Evolutionary conservation across 2,113 vertebrate species (phyloP), one percentile per base, ranked within the genome.

Genomic region (Sphaerodactylus townsendi): DNA sequence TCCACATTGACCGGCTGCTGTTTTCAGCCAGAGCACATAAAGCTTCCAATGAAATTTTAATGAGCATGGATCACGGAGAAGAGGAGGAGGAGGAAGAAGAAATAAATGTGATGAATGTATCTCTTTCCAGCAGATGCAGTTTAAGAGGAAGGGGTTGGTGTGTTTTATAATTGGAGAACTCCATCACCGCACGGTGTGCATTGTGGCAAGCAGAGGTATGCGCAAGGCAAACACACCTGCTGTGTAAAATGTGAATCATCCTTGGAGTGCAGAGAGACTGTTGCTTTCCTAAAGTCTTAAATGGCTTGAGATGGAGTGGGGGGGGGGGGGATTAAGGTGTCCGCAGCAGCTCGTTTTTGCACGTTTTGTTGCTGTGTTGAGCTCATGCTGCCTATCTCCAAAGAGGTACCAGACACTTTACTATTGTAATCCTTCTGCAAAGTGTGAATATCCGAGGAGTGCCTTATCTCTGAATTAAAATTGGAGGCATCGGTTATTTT

Each of bases 31-130:
- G 62, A 78, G 30, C 13, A 21, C 39, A 62, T 70, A 84, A 86
- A 79, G 14, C n/a, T 79, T 78, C 69, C 73, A 74, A n/a, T 77
- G 76, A 84, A 84, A 87, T 85, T 85, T 87, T 87, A 87, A 87
- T 74, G 74, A 56, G 33, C 35, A 46, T 35, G 69, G 68, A 75
- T 30, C 53, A 76, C 37, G 15, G 66, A 66, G 10, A 69, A 3
- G 46, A 53, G 44, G n/a, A 68, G 5, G 69, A 66, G 7, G 74
- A 30, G 35, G 59, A 74, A 7, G 46, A 68, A 15, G 76, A 75
- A 83, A 83, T 59, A 37, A 83, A 79, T 25, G 35, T 56, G 69
- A 59, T n/a, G 4, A 71, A 62, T 14, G 50, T 46, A 33, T 79
- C 39, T 64, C 39, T 62, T 35, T 48, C 70, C 33, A 79, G 70